Conservation (phyloP, 2,888 invertebrate genomes). For the Eristalis intricaria region DNA sequence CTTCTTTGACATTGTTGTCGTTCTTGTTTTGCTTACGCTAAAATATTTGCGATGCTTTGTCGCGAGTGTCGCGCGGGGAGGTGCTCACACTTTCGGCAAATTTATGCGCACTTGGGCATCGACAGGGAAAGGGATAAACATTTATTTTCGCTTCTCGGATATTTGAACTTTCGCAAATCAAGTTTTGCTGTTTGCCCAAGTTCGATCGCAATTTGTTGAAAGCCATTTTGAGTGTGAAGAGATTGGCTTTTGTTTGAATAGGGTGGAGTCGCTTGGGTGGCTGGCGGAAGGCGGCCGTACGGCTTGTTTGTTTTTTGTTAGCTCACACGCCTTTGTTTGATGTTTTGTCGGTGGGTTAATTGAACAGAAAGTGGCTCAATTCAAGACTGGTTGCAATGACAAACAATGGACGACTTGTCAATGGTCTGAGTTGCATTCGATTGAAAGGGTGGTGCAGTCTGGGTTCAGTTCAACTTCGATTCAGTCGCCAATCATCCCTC, state of each 20-base stretch:
- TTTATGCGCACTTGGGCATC: neutral
- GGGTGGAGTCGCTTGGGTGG: neutral
- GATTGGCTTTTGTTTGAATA: neutral
- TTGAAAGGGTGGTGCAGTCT: neutral
- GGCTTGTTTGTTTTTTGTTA: neutral
- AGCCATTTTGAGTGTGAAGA: neutral
- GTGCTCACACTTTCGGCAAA: neutral
- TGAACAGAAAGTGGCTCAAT: neutral
- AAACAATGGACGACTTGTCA: neutral
- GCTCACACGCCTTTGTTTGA: neutral
- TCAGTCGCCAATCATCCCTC: too few relatives aligned
- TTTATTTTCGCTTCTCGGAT: neutral
- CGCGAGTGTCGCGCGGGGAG: neutral
- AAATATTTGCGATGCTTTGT: neutral
- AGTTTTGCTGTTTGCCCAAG: neutral
- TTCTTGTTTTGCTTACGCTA: neutral
- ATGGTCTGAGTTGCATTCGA: neutral
- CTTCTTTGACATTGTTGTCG: neutral
- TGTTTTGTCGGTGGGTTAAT: neutral
- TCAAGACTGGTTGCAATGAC: neutral
- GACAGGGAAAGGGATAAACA: neutral
- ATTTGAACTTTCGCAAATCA: conserved; percentile 20
- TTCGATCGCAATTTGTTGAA: neutral
- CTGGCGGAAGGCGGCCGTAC: neutral
- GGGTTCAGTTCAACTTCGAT: too few relatives aligned